phyloP scores from a whole-genome alignment of 1,140 invertebrate genomes.

The Stratiolaelaps scimitus region DNA sequence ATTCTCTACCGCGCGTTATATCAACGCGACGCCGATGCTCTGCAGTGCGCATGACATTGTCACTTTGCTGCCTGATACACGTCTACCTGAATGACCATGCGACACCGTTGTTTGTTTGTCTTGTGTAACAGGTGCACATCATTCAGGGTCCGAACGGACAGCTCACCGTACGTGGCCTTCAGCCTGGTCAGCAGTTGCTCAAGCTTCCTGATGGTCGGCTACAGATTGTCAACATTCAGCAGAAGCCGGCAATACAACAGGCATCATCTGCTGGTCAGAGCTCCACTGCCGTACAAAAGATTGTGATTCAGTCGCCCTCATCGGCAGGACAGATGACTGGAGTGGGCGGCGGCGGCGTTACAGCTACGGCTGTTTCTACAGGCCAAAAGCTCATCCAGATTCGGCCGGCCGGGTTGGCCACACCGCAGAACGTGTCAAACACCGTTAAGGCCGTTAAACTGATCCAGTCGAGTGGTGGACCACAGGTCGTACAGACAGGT shows the following conservation, averaged over 20 bases:
- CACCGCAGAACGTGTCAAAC: slow-evolving; percentile 5
- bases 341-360: slow-evolving; percentile 24
- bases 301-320: slow-evolving; percentile 33
- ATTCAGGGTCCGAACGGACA: slow-evolving; percentile 76
- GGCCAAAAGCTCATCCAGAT: slow-evolving; percentile 36
- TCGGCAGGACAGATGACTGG: slow-evolving; percentile 31
- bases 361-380: slow-evolving; percentile 32
- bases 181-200: slow-evolving; percentile 82
- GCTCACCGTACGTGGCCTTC: slow-evolving; percentile 72
- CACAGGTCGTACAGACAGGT: no score
- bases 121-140: slow-evolving; percentile 60
- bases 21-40: no score
- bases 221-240: slow-evolving; percentile 59
- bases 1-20: no score
- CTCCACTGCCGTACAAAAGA: slow-evolving; percentile 31
- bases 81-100: no score
- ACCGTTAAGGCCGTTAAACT: slow-evolving; percentile 32
- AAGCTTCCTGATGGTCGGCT: slow-evolving; percentile 84
- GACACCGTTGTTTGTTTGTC: background rate
- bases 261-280: slow-evolving; percentile 38
- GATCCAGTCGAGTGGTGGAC: slow-evolving; percentile 32
- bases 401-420: slow-evolving; percentile 29
- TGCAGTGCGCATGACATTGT: no score
- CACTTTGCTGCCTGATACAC: no score
- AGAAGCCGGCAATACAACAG: slow-evolving; percentile 37